Conservation (phyloP, 2,888 invertebrate species). For the Gymnosoma rotundatum region DNA sequence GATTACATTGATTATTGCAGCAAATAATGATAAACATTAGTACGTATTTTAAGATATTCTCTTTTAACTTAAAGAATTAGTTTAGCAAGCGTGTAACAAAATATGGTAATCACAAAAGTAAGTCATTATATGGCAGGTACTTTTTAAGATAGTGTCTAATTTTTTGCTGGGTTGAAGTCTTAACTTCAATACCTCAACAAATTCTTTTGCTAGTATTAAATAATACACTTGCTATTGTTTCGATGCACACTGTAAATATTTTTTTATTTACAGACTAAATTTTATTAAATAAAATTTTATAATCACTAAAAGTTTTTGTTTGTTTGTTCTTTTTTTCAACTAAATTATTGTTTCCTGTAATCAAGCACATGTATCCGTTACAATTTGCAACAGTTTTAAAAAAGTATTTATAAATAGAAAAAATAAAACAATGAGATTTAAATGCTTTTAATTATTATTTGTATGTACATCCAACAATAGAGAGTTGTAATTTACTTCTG, state of each 20-base stretch:
- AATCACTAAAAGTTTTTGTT: not conserved
- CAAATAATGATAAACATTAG: no score
- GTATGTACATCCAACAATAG: not conserved
- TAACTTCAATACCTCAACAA: no score
- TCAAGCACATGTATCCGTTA: not conserved
- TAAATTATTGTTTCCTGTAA: slow-evolving; percentile 22
- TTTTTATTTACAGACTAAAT: not conserved
- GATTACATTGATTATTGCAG: no score
- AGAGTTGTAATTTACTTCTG: not conserved
- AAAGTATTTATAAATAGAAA: not conserved
- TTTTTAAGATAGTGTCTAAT: no score
- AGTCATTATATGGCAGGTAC: no score
- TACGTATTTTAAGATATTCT: no score
- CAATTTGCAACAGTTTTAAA: not conserved
- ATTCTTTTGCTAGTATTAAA: no score
- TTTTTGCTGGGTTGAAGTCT: no score
- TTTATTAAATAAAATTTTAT: not conserved
- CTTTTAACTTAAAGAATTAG: no score
- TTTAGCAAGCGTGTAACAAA: no score
- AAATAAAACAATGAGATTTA: not conserved
- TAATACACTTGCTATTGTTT: no score
- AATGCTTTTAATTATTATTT: not conserved
- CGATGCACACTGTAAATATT: not conserved
- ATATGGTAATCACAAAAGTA: no score
- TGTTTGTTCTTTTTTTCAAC: not conserved